Evolutionary conservation across 2,797 vertebrate genomes (phyloP), one percentile per base, ranked within the genome.

Genomic region (Schizopygopsis pylzovi): DNA sequence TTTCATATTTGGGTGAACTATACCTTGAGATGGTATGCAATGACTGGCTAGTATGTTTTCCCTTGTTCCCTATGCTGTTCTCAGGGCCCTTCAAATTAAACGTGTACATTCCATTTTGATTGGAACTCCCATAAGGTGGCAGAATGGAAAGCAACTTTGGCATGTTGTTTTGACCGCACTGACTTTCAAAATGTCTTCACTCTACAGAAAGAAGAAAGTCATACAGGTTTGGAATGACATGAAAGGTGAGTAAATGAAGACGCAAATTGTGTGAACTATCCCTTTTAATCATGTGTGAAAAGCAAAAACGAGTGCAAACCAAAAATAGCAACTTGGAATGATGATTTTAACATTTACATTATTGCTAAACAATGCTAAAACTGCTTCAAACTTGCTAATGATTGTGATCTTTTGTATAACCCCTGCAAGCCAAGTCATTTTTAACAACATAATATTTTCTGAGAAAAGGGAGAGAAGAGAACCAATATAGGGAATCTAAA

Each of bases 401-500:
- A 86, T 16, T 25, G 28, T 8, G n/a, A 65, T 68, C 47, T 78
- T 52, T 67, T 37, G 45, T 70, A 54, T 25, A 80, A 87, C 61
- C 82, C 49, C 20, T 5, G 41, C 54, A 65, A 68, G 63, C 72
- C 37, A 28, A 25, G 76, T 52, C 67, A 73, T 71, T 85, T 67
- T 72, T 72, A 85, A 73, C 67, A 49, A 4, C 22, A 28, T 52
- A 47, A 33, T 72, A 78, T 85, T 54, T 81, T 73, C 37, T 11
- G 65, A 59, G 63, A 28, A 39, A 39, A 88, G 77, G 18, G 28
- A 65, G 72, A 68, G 54, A 79, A 65, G 72, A 68, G 54, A 79
- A 45, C 84, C 78, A 79, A 80, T 84, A 87, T 18, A 77, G 25
- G 41, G 56, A 86, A 79, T 82, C 72, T 67, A 86, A 85, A 82